These are phyloP conservation scores for Morelia viridis DNA, from an alignment of 2,797 vertebrate species.

Conservation along the genomic window DNA sequence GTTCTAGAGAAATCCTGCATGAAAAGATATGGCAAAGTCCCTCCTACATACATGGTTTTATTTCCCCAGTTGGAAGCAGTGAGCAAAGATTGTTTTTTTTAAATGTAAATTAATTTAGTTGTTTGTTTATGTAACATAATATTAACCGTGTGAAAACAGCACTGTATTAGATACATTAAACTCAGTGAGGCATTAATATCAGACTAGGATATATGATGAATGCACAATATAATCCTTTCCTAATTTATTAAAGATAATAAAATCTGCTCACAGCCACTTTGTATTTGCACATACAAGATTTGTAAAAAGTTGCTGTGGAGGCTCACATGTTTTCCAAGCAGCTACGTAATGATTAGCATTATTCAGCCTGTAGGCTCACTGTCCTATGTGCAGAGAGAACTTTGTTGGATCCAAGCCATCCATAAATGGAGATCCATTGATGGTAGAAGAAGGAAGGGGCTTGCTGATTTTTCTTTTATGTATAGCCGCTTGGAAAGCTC, in stretches of 20 bases:
- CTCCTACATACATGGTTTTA: not conserved
- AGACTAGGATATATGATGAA: not conserved
- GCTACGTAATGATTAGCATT: not conserved
- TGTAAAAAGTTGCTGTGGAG: not conserved
- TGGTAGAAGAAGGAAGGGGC: not conserved
- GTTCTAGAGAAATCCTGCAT: conserved; percentile 19
- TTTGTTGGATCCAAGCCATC: not conserved
- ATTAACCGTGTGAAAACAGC: not conserved
- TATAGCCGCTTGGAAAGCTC: not conserved
- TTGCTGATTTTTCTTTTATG: not conserved
- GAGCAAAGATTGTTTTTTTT: not conserved
- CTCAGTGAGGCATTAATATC: not conserved
- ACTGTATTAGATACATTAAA: not conserved
- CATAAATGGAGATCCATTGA: not conserved
- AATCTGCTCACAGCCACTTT: not conserved
- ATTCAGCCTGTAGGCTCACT: not conserved
- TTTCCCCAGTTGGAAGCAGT: not conserved
- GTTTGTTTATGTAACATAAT: not conserved
- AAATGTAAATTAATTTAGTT: not conserved
- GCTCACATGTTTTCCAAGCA: not conserved
- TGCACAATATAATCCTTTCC: not conserved
- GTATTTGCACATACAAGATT: not conserved
- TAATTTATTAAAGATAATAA: not conserved
- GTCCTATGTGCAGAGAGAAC: not conserved
- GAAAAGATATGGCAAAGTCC: conserved; percentile 25